Conservation (phyloP, 2,888 invertebrate genomes). For the Meta bourneti region DNA sequence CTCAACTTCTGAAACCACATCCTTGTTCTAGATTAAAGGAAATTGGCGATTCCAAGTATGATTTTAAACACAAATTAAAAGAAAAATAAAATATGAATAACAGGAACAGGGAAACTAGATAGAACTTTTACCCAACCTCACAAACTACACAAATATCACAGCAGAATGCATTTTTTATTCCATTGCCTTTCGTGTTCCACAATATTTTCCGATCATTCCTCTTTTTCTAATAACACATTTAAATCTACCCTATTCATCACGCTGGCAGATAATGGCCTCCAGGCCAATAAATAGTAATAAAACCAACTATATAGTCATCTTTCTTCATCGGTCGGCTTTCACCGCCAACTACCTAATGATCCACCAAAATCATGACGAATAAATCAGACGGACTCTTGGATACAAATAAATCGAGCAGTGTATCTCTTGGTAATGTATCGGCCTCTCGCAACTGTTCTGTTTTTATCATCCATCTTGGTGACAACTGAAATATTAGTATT, state of each 20-base stretch:
- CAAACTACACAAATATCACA: background rate
- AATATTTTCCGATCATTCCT: constrained; percentile 14
- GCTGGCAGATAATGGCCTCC: constrained; percentile 36
- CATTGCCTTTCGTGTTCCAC: background rate
- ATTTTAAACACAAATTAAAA: no score
- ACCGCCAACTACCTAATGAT: constrained; percentile 48
- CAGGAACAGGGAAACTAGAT: background rate
- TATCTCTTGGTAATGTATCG: constrained; percentile 29
- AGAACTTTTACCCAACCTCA: background rate
- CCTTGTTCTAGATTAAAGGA: no score
- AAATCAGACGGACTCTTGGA: constrained; percentile 38
- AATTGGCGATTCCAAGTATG: no score
- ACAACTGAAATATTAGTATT: constrained; percentile 25
- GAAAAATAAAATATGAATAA: background rate
- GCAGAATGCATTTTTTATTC: no score
- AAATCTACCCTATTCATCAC: constrained; percentile 51
- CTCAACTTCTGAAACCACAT: no score
- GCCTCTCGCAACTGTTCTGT: constrained; percentile 3
- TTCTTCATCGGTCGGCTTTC: constrained; percentile 28
- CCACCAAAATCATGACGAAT: constrained; percentile 48
- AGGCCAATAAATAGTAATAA: constrained; percentile 16
- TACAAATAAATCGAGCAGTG: constrained; percentile 43
- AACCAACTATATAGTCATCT: constrained; percentile 16
- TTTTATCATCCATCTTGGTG: constrained; percentile 35
- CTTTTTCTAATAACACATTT: constrained; percentile 54